Percentiles rank a stretch among this genome's conserved stretches.
Evolutionary conservation across 92 coral and sea anemone genomes (phyloP).

Genomic region (Plumapathes pennacea): DNA sequence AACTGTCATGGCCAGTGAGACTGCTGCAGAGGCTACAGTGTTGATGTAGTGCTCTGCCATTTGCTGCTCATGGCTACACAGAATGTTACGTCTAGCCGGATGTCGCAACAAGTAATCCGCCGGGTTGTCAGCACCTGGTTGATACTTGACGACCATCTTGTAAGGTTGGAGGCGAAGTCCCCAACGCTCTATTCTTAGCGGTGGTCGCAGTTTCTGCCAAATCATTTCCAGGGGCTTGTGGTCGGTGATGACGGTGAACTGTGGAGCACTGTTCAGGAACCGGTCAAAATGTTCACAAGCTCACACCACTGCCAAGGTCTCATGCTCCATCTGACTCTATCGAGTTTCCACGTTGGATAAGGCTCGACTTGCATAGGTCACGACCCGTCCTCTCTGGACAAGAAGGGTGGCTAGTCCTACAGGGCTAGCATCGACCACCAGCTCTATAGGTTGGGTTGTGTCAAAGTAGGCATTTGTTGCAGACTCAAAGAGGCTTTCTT

Average conservation of each 20-base stretch:
- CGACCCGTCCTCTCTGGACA: conserved; percentile 2
- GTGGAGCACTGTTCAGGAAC: conserved; percentile 23
- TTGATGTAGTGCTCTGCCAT: conserved; percentile 13
- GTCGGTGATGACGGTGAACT: conserved; percentile 15
- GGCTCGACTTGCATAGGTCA: conserved; percentile 20
- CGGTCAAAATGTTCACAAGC: conserved; percentile 30
- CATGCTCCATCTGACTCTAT: conserved; percentile 15
- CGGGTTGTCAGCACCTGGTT: conserved; percentile 52
- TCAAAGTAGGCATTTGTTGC: conserved; percentile 16
- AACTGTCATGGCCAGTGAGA: conserved; percentile 7
- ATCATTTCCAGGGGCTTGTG: conserved; percentile 31
- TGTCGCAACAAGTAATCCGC: conserved; percentile 43
- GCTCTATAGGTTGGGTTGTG: not conserved
- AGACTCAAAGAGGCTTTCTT: conserved; percentile 5
- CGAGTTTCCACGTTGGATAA: conserved; percentile 14
- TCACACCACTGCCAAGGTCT: conserved; percentile 29
- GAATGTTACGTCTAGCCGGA: conserved; percentile 24
- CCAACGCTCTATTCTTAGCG: conserved; percentile 22
- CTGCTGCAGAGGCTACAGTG: conserved; percentile 15
- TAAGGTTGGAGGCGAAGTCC: conserved; percentile 22
- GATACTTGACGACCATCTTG: conserved; percentile 4
- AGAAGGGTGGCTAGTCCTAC: conserved; percentile 33
- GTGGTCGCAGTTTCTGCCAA: conserved; percentile 18
- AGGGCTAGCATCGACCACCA: conserved; percentile 31
- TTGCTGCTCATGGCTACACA: conserved; percentile 1